Conservation (phyloP, 1,140 invertebrate genomes). For the Adoxophyes honmai region DNA sequence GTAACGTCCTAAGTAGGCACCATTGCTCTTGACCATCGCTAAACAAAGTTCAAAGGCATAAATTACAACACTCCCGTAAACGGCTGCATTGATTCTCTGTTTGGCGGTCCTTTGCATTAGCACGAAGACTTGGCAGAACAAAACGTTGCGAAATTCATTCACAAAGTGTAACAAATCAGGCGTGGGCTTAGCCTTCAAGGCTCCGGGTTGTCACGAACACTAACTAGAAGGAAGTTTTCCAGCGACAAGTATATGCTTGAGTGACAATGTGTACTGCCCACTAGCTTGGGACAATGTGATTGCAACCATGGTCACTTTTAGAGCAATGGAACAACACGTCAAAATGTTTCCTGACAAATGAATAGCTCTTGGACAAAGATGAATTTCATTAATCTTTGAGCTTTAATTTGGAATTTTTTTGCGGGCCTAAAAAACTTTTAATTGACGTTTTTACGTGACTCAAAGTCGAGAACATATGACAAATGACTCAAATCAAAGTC, state of each 20-base stretch:
- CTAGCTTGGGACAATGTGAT: neutral
- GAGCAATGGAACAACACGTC: no score
- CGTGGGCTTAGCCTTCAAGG: conserved; percentile 5
- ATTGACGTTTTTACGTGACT: conserved; percentile 1
- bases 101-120: conserved; percentile 42
- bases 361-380: no score
- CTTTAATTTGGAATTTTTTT: neutral
- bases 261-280: neutral
- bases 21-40: neutral
- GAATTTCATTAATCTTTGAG: no score
- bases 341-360: no score
- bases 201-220: neutral
- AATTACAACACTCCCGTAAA: conserved; percentile 22
- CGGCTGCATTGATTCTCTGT: conserved; percentile 29
- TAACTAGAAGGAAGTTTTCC: conserved; percentile 3
- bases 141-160: conserved; percentile 22
- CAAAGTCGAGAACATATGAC: neutral
- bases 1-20: no score
- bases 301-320: no score
- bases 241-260: neutral
- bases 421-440: neutral
- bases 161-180: neutral
- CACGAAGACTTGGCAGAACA: conserved; percentile 15
- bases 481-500: conserved; percentile 13
- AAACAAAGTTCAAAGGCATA: conserved; percentile 19